A percentile compares a stretch with the other conserved stretches of the same genome.
Conservation (phyloP, 2,797 vertebrate genomes). For the Sebastolobus altivelis region DNA sequence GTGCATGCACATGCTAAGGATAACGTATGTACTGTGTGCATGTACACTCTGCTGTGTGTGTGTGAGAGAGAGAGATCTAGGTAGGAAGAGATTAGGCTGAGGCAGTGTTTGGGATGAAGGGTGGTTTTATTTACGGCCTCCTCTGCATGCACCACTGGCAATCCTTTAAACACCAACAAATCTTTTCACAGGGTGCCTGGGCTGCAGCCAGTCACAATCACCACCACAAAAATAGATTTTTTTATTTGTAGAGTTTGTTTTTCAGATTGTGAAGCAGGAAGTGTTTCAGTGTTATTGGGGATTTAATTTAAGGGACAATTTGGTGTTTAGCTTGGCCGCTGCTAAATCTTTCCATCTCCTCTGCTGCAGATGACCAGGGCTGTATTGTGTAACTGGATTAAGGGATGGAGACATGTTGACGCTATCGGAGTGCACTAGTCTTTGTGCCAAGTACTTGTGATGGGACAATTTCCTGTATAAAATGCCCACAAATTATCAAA, state of each 20-base stretch:
- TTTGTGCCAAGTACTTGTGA: neutral
- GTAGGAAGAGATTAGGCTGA: constrained; percentile 43
- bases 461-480: constrained; percentile 2
- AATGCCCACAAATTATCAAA: neutral
- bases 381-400: constrained; percentile 75
- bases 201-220: neutral
- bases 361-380: constrained; percentile 39
- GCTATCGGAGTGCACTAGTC: constrained; percentile 5
- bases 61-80: constrained; percentile 3
- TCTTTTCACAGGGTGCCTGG: constrained; percentile 7
- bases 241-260: constrained; percentile 13
- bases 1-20: constrained; percentile 2
- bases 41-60: neutral
- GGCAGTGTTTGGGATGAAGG: constrained; percentile 40
- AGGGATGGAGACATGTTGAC: constrained; percentile 50
- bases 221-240: neutral
- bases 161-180: constrained; percentile 62
- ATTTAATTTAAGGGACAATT: constrained; percentile 51
- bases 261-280: constrained; percentile 28
- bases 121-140: constrained; percentile 62
- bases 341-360: constrained; percentile 66
- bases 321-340: constrained; percentile 60
- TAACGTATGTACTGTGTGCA: neutral
- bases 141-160: constrained; percentile 62
- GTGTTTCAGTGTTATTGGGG: constrained; percentile 18